These are phyloP conservation scores for Pristionchus japonicus DNA, from an alignment of 2,888 invertebrate genomes.

Conservation along the genomic window DNA sequence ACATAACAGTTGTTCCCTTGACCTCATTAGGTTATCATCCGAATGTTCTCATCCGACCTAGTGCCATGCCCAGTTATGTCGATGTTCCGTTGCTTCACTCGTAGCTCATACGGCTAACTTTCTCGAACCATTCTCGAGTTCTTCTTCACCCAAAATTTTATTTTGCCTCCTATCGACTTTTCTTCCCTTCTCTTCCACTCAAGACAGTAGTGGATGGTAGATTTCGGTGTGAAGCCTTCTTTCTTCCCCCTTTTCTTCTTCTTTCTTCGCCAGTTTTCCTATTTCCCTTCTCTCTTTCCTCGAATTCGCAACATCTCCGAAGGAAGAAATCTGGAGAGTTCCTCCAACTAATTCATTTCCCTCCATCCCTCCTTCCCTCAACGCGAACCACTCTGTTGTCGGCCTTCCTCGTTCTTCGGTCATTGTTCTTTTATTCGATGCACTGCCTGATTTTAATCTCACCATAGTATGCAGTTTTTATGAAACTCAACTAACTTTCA, in stretches of 20 bases:
- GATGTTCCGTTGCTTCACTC: too few relatives aligned
- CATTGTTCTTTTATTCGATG: not conserved
- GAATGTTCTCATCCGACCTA: too few relatives aligned
- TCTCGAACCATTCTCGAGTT: not conserved
- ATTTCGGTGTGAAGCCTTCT: not conserved
- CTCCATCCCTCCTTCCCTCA: not conserved
- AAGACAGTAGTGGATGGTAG: not conserved
- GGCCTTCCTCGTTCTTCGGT: not conserved
- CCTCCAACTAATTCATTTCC: constrained; percentile 11
- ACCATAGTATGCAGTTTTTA: too few relatives aligned
- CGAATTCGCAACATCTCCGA: constrained; percentile 4
- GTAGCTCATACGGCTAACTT: too few relatives aligned
- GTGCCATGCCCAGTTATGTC: too few relatives aligned
- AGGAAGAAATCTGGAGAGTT: not conserved
- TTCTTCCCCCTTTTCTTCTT: not conserved
- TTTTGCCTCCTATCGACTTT: not conserved
- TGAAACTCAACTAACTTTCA: not conserved
- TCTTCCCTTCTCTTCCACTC: not conserved
- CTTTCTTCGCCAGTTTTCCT: not conserved
- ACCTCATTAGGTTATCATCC: too few relatives aligned
- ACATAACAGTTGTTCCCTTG: too few relatives aligned
- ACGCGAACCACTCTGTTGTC: not conserved
- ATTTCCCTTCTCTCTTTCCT: not conserved
- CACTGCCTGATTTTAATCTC: too few relatives aligned
- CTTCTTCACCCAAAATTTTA: not conserved